Percentiles rank a stretch among this genome's conserved stretches.
phyloP scores from a whole-genome alignment of 37 sponge, comb jelly and placozoan species.

The Crambe crambe region DNA sequence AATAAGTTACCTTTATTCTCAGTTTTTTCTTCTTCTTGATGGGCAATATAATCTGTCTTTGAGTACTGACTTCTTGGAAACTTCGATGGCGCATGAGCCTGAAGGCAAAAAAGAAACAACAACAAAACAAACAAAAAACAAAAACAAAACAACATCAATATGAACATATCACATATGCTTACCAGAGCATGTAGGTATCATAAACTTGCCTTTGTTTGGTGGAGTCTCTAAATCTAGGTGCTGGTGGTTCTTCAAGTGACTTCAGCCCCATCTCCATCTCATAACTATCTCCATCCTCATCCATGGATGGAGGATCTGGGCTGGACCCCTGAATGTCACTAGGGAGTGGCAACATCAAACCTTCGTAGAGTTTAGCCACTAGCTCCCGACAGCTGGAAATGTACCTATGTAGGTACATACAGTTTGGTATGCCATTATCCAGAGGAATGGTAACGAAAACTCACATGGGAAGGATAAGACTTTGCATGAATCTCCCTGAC shows the following conservation, averaged over 20 bases:
- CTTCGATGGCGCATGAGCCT: slow-evolving; percentile 11
- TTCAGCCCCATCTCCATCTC: neutral
- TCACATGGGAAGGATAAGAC: slow-evolving; percentile 36
- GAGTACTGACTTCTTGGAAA: slow-evolving; percentile 6
- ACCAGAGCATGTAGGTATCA: neutral
- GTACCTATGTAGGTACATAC: slow-evolving; percentile 25
- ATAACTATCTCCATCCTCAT: neutral
- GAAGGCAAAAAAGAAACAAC: neutral
- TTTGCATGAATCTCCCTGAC: slow-evolving; percentile 21
- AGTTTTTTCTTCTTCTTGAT: slow-evolving; percentile 14
- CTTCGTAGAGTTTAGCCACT: slow-evolving; percentile 34
- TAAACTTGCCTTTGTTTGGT: neutral
- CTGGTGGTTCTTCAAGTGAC: slow-evolving; percentile 15
- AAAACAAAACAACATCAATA: neutral
- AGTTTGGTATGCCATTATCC: neutral
- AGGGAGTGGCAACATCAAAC: slow-evolving; percentile 59
- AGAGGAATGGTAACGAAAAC: neutral
- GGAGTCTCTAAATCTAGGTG: neutral
- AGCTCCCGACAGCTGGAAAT: slow-evolving; percentile 19
- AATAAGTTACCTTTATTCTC: neutral
- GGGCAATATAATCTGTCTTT: slow-evolving; percentile 13
- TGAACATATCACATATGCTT: neutral
- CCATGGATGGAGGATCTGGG: neutral
- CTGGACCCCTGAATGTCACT: neutral
- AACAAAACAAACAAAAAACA: neutral